Percentiles rank a stretch among this genome's conserved stretches.
Conservation (phyloP, 2,113 vertebrate species). For the Megaleporinus macrocephalus region DNA sequence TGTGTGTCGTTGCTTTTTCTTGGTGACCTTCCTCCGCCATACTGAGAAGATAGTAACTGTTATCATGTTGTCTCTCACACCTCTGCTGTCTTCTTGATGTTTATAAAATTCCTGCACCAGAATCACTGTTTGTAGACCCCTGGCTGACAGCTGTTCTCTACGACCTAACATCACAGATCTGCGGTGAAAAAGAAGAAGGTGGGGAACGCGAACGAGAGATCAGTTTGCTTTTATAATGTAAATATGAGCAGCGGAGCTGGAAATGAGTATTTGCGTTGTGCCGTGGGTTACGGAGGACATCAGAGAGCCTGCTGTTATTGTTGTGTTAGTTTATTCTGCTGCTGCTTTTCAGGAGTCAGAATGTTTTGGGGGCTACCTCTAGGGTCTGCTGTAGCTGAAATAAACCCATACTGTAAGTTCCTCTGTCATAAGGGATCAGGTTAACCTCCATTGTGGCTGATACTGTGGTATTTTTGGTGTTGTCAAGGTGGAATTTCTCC, state of each 20-base stretch:
- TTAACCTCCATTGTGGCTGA: neutral
- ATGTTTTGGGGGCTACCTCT: neutral
- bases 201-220: neutral
- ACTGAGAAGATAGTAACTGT: neutral
- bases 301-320: slow-evolving; percentile 2
- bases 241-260: slow-evolving; percentile 2
- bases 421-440: neutral
- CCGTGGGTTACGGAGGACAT: neutral
- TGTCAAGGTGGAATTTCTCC: neutral
- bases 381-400: neutral
- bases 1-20: neutral
- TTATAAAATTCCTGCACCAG: neutral
- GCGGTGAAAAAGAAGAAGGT: neutral
- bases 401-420: neutral
- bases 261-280: slow-evolving; percentile 19
- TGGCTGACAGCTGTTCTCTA: neutral
- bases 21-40: neutral
- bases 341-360: slow-evolving; percentile 11
- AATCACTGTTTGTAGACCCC: neutral
- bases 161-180: neutral
- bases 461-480: neutral
- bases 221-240: slow-evolving; percentile 8
- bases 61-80: neutral
- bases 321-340: slow-evolving; percentile 2
- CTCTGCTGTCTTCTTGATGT: neutral